phyloP scores from a whole-genome alignment of 1,140 invertebrate genomes.

The Chelonus insularis region DNA sequence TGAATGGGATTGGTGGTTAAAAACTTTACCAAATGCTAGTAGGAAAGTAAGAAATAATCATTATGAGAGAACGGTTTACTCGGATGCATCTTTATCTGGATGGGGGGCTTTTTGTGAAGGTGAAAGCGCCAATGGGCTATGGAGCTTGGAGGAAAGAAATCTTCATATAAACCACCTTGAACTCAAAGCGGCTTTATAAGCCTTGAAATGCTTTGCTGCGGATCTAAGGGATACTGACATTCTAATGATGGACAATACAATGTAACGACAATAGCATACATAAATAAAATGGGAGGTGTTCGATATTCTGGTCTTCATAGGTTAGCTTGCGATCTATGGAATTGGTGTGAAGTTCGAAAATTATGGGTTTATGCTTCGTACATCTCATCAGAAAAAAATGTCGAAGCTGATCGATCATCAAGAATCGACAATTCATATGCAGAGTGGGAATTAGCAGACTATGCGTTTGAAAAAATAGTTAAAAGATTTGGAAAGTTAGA shows the following conservation, averaged over 20 bases:
- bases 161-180: conserved; percentile 48
- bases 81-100: conserved; percentile 42
- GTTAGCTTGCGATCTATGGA: conserved; percentile 37
- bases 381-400: conserved; percentile 37
- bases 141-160: conserved; percentile 31
- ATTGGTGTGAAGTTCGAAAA: conserved; percentile 36
- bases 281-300: conserved; percentile 46
- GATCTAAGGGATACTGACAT: conserved; percentile 37
- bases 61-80: conserved; percentile 39
- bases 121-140: conserved; percentile 31
- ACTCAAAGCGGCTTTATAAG: conserved; percentile 39
- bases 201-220: conserved; percentile 41
- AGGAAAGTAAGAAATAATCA: conserved; percentile 19
- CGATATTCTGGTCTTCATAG: conserved; percentile 38
- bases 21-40: conserved; percentile 30
- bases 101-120: conserved; percentile 41
- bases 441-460: conserved; percentile 24
- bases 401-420: conserved; percentile 35
- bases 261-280: conserved; percentile 46
- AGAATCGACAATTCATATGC: conserved; percentile 18
- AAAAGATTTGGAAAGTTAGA: background rate
- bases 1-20: conserved; percentile 42
- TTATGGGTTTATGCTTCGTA: conserved; percentile 37
- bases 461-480: conserved; percentile 26
- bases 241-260: conserved; percentile 46